These are phyloP conservation scores for Lasiommata megera DNA, from an alignment of 2,888 invertebrate genomes.

Conservation along the genomic window DNA sequence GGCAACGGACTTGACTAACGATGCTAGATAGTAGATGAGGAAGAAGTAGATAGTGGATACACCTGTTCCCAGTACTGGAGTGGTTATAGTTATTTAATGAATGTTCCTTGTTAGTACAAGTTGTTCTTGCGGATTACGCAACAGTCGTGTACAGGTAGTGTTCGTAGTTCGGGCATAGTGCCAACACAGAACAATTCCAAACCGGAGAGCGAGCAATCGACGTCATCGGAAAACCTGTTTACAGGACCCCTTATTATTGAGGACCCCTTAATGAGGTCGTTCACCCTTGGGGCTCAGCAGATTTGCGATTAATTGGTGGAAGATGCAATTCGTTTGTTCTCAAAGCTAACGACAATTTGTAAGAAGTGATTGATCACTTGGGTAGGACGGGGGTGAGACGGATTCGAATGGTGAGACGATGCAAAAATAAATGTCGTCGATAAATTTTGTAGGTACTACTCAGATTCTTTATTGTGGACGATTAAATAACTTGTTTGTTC, in stretches of 20 bases:
- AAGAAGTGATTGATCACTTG: slow-evolving; percentile 20
- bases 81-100: neutral
- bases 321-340: slow-evolving; percentile 52
- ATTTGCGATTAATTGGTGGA: slow-evolving; percentile 64
- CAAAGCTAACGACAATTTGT: slow-evolving; percentile 22
- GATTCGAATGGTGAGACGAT: neutral
- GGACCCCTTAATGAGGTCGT: slow-evolving; percentile 55
- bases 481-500: no score
- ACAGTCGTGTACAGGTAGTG: neutral
- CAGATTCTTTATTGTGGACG: no score
- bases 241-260: slow-evolving; percentile 15
- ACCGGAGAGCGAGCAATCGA: slow-evolving; percentile 4
- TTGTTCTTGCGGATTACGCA: neutral
- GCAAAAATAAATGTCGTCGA: neutral
- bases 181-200: neutral
- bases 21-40: no score
- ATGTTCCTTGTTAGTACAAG: neutral
- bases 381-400: neutral
- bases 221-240: slow-evolving; percentile 14
- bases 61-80: no score
- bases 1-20: no score
- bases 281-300: slow-evolving; percentile 56
- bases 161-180: neutral
- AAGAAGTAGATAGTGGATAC: no score
- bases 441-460: neutral